Conservation (phyloP, 2,797 vertebrate species). For the Bradypodion ventrale region DNA sequence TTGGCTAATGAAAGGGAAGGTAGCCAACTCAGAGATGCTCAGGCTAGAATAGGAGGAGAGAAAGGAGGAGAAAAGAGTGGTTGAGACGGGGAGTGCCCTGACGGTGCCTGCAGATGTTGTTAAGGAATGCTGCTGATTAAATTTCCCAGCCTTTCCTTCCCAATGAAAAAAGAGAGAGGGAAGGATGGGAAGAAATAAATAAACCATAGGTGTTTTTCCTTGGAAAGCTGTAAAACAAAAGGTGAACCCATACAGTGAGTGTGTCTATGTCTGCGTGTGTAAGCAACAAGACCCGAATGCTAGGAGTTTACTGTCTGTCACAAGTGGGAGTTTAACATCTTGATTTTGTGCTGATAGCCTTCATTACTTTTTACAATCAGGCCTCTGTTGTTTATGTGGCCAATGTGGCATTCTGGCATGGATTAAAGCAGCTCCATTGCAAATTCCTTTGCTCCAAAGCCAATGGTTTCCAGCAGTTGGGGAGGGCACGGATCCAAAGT, state of each 20-base stretch:
- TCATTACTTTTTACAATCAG: conserved; percentile 49
- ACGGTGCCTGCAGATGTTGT: no score
- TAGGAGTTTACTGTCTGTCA: conserved; percentile 51
- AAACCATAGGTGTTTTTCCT: not conserved
- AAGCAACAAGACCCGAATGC: conserved; percentile 9
- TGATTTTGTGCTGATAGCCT: conserved; percentile 57
- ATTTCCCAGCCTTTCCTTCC: not conserved
- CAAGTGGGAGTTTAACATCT: conserved; percentile 58
- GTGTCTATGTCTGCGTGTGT: no score
- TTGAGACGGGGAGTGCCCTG: no score
- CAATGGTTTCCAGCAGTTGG: fast-evolving
- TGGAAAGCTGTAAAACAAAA: not conserved
- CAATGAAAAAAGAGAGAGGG: no score
- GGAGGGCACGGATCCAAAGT: not conserved
- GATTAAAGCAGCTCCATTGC: conserved; percentile 22
- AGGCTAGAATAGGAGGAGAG: no score
- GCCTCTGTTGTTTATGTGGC: conserved; percentile 34
- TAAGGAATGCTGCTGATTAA: not conserved
- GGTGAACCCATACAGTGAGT: no score
- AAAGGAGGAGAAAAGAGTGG: no score
- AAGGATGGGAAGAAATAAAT: not conserved
- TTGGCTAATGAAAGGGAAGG: no score
- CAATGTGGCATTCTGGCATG: conserved; percentile 20
- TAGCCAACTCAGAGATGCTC: no score
- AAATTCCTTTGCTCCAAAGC: not conserved